Conservation (phyloP, 2,797 vertebrate genomes). For the Tapirus indicus region DNA sequence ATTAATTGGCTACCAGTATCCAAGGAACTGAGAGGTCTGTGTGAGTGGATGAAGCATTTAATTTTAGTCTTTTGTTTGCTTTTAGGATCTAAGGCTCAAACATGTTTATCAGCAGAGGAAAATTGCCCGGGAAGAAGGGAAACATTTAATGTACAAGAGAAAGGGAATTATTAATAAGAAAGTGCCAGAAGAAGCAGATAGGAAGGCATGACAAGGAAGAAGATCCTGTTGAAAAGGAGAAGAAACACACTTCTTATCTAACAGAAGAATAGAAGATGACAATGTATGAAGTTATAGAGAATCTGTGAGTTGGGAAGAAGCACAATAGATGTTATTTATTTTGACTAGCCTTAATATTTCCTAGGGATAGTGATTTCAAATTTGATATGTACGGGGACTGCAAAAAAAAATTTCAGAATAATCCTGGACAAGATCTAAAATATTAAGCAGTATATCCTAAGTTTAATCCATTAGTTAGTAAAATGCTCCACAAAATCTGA, state of each 20-base stretch:
- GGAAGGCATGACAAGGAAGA: not conserved
- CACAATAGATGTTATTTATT: not conserved
- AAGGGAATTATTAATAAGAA: not conserved
- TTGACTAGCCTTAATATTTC: not conserved
- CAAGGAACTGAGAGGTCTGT: not conserved
- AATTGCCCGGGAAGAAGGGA: not conserved
- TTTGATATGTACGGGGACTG: not conserved
- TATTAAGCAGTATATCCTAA: not conserved
- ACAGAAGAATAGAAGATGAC: not conserved
- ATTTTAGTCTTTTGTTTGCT: not conserved
- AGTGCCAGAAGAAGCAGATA: not conserved
- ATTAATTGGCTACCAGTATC: not conserved
- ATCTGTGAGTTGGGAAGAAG: not conserved
- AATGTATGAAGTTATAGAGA: not conserved
- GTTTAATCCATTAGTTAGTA: not conserved
- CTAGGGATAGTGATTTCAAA: not conserved
- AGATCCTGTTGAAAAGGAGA: not conserved
- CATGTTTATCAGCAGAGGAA: not conserved
- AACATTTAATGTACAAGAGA: not conserved
- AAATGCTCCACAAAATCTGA: not conserved
- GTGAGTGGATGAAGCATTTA: not conserved
- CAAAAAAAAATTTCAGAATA: not conserved
- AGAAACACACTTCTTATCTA: not conserved
- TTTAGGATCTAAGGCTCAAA: not conserved
- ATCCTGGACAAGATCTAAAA: not conserved